Conservation (phyloP, 2,113 vertebrate genomes). For the Passerina amoena region DNA sequence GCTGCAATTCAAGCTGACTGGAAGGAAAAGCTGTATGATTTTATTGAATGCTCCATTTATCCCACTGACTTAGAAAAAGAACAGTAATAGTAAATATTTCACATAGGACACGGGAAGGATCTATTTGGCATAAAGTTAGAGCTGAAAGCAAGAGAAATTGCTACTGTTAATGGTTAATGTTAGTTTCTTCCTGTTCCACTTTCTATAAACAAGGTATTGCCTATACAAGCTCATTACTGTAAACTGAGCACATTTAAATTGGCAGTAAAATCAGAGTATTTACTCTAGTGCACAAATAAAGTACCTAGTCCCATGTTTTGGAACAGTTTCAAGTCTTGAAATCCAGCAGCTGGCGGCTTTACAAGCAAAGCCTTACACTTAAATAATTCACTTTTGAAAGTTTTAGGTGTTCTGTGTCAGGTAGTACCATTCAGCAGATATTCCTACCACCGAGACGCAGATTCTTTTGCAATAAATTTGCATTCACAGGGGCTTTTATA, state of each 20-base stretch:
- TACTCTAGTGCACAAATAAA: constrained; percentile 88
- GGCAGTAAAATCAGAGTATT: constrained; percentile 90
- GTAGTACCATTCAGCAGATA: constrained; percentile 83
- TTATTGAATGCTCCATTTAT: background rate
- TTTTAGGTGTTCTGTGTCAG: constrained; percentile 86
- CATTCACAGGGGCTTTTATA: constrained; percentile 76
- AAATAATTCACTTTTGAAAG: constrained; percentile 81
- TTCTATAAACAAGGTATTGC: constrained; percentile 83
- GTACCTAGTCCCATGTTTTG: constrained; percentile 81
- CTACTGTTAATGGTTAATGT: constrained; percentile 82
- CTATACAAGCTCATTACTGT: constrained; percentile 88
- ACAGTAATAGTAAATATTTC: constrained; percentile 17
- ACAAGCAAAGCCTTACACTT: constrained; percentile 81
- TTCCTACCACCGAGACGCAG: constrained; percentile 64
- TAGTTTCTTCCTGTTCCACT: constrained; percentile 80
- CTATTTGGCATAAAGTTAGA: constrained; percentile 45
- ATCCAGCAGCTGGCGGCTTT: constrained; percentile 83
- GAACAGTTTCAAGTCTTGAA: constrained; percentile 85
- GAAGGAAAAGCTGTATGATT: background rate
- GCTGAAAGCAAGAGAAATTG: constrained; percentile 70
- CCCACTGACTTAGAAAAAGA: background rate
- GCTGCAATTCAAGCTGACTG: background rate
- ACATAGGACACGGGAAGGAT: constrained; percentile 39
- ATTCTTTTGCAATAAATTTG: constrained; percentile 83
- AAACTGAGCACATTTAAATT: constrained; percentile 95